A percentile compares a stretch with the other conserved stretches of the same genome.
These are phyloP conservation scores for Nemurella pictetii DNA, from an alignment of 2,888 invertebrate genomes.

Conservation along the genomic window DNA sequence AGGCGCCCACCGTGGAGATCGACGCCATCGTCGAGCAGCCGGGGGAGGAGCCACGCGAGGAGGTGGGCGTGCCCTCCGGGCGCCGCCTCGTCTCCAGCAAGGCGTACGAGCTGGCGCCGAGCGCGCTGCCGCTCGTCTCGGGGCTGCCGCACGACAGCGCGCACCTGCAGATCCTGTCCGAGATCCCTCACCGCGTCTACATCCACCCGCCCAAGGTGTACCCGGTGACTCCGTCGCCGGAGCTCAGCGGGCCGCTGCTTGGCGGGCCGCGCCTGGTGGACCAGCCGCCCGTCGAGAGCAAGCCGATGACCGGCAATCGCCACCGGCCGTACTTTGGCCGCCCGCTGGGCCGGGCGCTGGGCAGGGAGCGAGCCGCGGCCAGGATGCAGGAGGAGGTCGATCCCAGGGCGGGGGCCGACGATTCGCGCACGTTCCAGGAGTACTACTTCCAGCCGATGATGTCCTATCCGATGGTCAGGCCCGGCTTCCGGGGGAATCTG, in stretches of 20 bases:
- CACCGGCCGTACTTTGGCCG: background rate
- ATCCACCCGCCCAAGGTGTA: conserved; percentile 26
- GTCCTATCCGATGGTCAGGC: background rate
- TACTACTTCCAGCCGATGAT: conserved; percentile 12
- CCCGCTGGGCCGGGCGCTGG: background rate
- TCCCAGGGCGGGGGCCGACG: no score
- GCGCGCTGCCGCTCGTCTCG: conserved; percentile 28
- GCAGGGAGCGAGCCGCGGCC: no score
- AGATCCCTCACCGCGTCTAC: conserved; percentile 16
- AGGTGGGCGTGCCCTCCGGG: background rate
- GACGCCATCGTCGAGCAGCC: background rate
- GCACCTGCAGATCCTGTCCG: conserved; percentile 29
- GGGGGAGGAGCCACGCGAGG: background rate
- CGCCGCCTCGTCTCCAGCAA: background rate
- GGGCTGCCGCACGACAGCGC: conserved; percentile 28
- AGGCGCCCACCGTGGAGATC: background rate
- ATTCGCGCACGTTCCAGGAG: background rate
- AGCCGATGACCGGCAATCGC: background rate
- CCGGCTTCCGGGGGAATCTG: background rate
- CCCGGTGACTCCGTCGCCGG: conserved; percentile 33
- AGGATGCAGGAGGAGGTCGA: background rate
- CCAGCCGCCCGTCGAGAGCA: background rate
- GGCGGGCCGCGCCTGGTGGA: conserved; percentile 19
- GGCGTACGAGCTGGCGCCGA: conserved; percentile 12
- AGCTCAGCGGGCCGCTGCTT: conserved; percentile 35